Percentiles rank a stretch among this genome's conserved stretches.
These are phyloP conservation scores for Cygnus atratus DNA, from an alignment of 2,113 vertebrate species.

Conservation along the genomic window DNA sequence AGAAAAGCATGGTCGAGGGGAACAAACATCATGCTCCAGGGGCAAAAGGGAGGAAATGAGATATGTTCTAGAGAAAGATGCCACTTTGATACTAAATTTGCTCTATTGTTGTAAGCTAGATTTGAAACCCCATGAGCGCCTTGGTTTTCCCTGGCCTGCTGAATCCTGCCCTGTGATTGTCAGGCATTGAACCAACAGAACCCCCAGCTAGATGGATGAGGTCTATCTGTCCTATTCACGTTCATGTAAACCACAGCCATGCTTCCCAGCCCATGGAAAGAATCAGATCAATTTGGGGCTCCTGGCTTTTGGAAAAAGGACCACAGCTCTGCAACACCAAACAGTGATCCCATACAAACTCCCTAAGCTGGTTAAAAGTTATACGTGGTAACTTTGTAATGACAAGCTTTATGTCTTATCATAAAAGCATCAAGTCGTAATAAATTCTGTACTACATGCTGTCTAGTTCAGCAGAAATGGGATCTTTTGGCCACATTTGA, in stretches of 20 bases:
- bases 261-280: not conserved
- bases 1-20: conserved; percentile 13
- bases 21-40: not conserved
- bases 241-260: not conserved
- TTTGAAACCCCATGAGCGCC: conserved; percentile 2
- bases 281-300: not conserved
- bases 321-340: not conserved
- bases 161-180: not conserved
- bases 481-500: not conserved
- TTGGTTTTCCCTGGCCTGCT: not conserved
- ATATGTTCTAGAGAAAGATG: conserved; percentile 6
- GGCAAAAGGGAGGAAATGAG: conserved; percentile 1
- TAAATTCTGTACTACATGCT: not conserved
- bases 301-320: not conserved
- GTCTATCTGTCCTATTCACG: not conserved
- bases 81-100: conserved; percentile 17
- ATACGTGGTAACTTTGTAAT: not conserved
- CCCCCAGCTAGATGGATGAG: not conserved
- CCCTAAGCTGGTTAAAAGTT: not conserved
- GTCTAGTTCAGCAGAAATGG: not conserved
- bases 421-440: not conserved
- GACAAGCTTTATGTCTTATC: not conserved
- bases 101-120: not conserved
- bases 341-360: not conserved
- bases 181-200: not conserved